These are phyloP conservation scores for Galeruca laticollis DNA, from an alignment of 2,888 invertebrate genomes.

Conservation along the genomic window DNA sequence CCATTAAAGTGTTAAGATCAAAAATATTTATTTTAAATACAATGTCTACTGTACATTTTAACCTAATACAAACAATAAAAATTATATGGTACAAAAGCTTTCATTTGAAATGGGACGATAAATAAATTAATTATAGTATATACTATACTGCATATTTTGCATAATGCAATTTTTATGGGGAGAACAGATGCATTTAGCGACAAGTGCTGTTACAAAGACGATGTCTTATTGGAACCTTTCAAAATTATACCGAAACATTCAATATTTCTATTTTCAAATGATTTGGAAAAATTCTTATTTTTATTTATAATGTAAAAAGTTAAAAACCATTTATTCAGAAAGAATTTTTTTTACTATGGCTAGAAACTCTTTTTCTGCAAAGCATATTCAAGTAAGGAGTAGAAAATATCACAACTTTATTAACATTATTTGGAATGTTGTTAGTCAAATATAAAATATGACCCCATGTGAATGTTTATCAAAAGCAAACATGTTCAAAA, in stretches of 20 bases:
- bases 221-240: slow-evolving; percentile 8
- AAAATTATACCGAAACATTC: not conserved
- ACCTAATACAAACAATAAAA: slow-evolving; percentile 49
- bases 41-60: slow-evolving; percentile 56
- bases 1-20: slow-evolving; percentile 46
- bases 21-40: slow-evolving; percentile 52
- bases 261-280: not conserved
- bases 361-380: not conserved
- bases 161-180: slow-evolving; percentile 5
- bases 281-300: not conserved
- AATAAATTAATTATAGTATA: slow-evolving; percentile 48
- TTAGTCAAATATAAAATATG: not conserved
- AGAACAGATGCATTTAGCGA: slow-evolving; percentile 23
- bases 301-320: not conserved
- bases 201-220: slow-evolving; percentile 10
- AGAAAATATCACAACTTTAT: slow-evolving; percentile 16
- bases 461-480: not conserved
- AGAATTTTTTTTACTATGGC: not conserved
- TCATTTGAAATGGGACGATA: slow-evolving; percentile 45
- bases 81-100: slow-evolving; percentile 52
- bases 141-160: slow-evolving; percentile 44
- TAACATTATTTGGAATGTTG: slow-evolving; percentile 14
- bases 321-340: not conserved
- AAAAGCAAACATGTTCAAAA: slow-evolving; percentile 1
- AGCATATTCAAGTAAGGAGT: not conserved